phyloP scores from a whole-genome alignment of 1,140 invertebrate species.

The Metaphire vulgaris region DNA sequence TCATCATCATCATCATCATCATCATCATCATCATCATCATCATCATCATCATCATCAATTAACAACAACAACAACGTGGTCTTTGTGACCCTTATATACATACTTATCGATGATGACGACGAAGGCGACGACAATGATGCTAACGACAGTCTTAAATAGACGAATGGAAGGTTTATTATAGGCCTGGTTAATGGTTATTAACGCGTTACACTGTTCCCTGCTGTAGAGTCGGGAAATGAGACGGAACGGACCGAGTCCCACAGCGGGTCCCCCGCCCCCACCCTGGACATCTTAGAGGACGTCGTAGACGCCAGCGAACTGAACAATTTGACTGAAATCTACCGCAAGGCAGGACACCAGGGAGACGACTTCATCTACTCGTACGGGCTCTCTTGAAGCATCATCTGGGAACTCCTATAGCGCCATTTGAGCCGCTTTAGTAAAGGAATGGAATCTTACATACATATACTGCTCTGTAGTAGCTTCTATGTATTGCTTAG shows the following conservation, averaged over 20 bases:
- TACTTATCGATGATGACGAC: neutral
- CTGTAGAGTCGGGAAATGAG: no score
- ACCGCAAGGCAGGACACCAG: neutral
- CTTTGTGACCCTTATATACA: neutral
- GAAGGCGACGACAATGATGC: neutral
- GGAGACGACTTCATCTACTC: conserved; percentile 3
- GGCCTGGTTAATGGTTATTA: no score
- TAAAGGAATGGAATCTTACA: no score
- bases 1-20: conserved; percentile 19
- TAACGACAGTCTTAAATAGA: neutral
- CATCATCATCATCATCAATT: conserved; percentile 17
- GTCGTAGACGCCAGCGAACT: no score
- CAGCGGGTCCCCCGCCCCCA: no score
- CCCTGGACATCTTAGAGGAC: no score
- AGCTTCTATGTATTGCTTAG: no score
- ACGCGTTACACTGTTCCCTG: no score
- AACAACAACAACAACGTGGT: neutral
- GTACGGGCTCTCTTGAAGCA: no score
- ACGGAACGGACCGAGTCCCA: no score
- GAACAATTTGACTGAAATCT: conserved; percentile 5
- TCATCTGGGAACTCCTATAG: neutral
- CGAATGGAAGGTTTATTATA: no score
- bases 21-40: conserved; percentile 19
- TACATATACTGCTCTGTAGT: no score
- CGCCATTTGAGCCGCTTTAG: neutral